These are phyloP conservation scores for Notiomystis cincta DNA, from an alignment of 2,113 vertebrate species.

Conservation along the genomic window DNA sequence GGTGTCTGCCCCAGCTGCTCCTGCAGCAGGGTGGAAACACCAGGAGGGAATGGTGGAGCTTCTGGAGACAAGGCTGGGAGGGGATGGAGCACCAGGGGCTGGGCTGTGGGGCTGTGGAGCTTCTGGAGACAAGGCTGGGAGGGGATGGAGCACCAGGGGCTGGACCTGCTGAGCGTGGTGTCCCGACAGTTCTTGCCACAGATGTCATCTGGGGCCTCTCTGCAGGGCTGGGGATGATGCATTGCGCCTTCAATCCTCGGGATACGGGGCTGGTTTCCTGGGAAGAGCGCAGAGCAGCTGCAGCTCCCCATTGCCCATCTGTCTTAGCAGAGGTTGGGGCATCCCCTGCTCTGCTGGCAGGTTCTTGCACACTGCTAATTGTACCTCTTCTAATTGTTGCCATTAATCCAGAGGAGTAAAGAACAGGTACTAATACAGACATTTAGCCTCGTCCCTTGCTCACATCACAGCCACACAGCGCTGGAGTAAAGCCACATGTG, in stretches of 20 bases:
- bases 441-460: background rate
- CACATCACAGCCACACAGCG: fast-evolving
- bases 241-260: background rate
- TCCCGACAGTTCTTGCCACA: fast-evolving
- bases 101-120: too few species aligned
- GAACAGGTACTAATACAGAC: background rate
- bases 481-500: background rate
- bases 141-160: background rate
- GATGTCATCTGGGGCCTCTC: background rate
- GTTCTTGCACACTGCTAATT: background rate
- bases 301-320: background rate
- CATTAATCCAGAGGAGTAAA: background rate
- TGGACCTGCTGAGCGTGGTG: background rate
- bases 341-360: background rate
- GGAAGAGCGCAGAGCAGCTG: background rate
- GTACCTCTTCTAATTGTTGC: background rate
- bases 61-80: background rate
- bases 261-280: background rate
- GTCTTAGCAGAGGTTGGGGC: background rate
- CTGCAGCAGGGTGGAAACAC: background rate
- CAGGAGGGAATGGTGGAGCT: fast-evolving
- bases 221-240: background rate
- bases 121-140: background rate
- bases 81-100: background rate
- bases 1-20: background rate